A percentile compares a stretch with the other conserved stretches of the same genome.
phyloP scores from a whole-genome alignment of 2,113 vertebrate genomes.

The Butastur rufipennis region DNA sequence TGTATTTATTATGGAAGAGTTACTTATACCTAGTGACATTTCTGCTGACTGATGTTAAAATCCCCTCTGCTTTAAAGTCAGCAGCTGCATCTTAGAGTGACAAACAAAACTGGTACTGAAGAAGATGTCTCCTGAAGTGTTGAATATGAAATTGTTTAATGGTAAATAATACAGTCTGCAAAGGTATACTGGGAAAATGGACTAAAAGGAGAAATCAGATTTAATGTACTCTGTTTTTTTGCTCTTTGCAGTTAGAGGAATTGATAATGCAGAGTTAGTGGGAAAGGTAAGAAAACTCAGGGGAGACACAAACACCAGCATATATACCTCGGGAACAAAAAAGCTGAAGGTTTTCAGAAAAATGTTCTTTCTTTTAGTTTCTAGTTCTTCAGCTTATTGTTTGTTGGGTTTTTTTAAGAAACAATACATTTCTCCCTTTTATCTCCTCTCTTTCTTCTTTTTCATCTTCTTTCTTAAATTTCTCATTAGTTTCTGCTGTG shows the following conservation, averaged over 20 bases:
- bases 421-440: not conserved
- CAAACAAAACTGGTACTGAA: not conserved
- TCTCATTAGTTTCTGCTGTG: not conserved
- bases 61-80: not conserved
- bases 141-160: not conserved
- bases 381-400: not conserved
- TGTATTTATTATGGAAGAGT: not conserved
- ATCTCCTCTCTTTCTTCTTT: not conserved
- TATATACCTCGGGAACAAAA: not conserved
- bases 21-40: not conserved
- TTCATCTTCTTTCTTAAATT: constrained; percentile 1
- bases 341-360: not conserved
- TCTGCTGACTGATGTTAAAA: constrained; percentile 40
- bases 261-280: not conserved
- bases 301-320: not conserved
- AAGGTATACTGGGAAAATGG: not conserved
- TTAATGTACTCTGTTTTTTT: not conserved
- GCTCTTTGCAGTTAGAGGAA: not conserved
- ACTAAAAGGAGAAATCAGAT: not conserved
- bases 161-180: not conserved
- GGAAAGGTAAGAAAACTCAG: not conserved
- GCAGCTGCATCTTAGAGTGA: not conserved
- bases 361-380: not conserved
- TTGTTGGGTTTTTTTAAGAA: not conserved
- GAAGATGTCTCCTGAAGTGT: not conserved